These are phyloP conservation scores for Vimba vimba DNA, from an alignment of 2,113 vertebrate species.

Conservation along the genomic window DNA sequence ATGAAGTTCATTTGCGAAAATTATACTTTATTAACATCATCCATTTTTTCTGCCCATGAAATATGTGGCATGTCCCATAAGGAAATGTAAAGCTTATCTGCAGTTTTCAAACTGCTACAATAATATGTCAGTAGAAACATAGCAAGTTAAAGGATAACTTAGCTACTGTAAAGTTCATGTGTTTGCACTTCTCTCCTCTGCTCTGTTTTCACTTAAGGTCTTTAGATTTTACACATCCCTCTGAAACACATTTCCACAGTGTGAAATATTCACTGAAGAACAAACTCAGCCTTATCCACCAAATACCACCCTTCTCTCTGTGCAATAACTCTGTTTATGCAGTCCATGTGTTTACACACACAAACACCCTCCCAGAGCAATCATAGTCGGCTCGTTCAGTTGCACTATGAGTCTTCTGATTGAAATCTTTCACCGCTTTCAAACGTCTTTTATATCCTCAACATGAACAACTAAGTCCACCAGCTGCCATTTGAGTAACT, in stretches of 20 bases:
- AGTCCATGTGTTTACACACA: slow-evolving; percentile 23
- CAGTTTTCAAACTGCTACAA: background rate
- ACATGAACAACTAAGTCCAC: background rate
- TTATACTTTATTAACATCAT: background rate
- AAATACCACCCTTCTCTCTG: slow-evolving; percentile 38
- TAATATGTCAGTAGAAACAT: slow-evolving; percentile 7
- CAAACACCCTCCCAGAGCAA: slow-evolving; percentile 26
- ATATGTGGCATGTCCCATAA: background rate
- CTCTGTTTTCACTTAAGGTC: slow-evolving; percentile 58
- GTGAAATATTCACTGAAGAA: slow-evolving; percentile 60
- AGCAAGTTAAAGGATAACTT: slow-evolving; percentile 12
- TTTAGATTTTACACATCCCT: slow-evolving; percentile 70
- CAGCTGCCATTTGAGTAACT: background rate
- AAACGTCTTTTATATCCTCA: background rate
- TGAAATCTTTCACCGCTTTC: slow-evolving; percentile 8
- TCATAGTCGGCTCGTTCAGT: slow-evolving; percentile 14
- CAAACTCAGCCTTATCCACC: slow-evolving; percentile 54
- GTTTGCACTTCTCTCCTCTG: slow-evolving; percentile 41
- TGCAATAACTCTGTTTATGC: slow-evolving; percentile 44
- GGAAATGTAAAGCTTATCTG: background rate
- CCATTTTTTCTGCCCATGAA: background rate
- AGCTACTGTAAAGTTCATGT: slow-evolving; percentile 54
- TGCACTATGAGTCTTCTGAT: slow-evolving; percentile 6
- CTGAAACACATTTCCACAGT: slow-evolving; percentile 66
- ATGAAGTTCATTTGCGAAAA: background rate